Percentiles rank a stretch among this genome's conserved stretches.
These are phyloP conservation scores for Steinernema scapterisci DNA, from an alignment of 2,888 invertebrate genomes.

Conservation along the genomic window DNA sequence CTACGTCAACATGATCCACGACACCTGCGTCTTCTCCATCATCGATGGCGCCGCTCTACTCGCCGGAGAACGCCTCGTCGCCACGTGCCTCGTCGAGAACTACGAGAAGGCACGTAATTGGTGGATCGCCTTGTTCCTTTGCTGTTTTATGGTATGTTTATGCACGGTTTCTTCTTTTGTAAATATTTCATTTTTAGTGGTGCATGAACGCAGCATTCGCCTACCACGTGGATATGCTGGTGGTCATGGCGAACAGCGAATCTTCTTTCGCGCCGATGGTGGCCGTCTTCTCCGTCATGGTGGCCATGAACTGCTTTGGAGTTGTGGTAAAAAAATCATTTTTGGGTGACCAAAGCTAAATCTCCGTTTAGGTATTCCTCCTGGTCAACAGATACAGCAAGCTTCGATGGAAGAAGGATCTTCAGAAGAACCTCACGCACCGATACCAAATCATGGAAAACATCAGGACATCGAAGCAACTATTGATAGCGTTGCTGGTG, in stretches of 20 bases:
- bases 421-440: constrained; percentile 20
- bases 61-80: background rate
- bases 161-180: background rate
- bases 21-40: background rate
- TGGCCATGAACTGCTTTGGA: background rate
- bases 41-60: constrained; percentile 2
- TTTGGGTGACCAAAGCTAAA: background rate
- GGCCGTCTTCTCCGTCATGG: background rate
- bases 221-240: background rate
- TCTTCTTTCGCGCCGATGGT: background rate
- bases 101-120: background rate
- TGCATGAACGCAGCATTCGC: background rate
- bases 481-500: background rate
- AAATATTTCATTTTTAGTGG: constrained; percentile 23
- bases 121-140: background rate
- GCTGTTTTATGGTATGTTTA: background rate
- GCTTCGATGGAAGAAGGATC: background rate
- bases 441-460: constrained; percentile 22
- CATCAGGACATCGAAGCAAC: constrained; percentile 1
- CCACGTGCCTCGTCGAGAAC: background rate
- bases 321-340: background rate
- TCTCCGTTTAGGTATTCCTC: background rate
- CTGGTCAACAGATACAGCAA: background rate
- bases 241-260: background rate
- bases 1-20: background rate